phyloP scores from a whole-genome alignment of 1,140 invertebrate species.

The Eriosoma lanigerum region DNA sequence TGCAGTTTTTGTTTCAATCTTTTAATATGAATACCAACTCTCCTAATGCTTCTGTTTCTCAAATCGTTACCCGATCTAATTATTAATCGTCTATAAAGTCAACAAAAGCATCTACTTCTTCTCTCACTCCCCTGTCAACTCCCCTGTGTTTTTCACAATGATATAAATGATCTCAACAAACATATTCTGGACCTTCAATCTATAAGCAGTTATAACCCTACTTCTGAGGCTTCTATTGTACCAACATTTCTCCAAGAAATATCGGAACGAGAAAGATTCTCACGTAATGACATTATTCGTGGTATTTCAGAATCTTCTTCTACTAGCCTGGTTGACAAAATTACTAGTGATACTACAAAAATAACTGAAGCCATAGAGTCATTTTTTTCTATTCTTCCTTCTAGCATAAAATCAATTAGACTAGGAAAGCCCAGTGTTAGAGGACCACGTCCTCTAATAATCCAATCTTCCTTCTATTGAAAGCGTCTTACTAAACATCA shows the following conservation, averaged over 20 bases:
- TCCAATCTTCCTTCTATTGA: no score
- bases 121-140: no score
- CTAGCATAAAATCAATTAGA: background rate
- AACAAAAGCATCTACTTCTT: no score
- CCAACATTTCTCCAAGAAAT: background rate
- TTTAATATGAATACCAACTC: background rate
- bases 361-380: background rate
- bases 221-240: background rate
- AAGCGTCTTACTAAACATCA: background rate
- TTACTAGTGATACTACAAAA: conserved; percentile 5
- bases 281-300: conserved; percentile 3
- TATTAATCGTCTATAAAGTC: background rate
- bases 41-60: background rate
- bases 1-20: no score
- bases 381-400: background rate
- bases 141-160: background rate
- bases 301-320: conserved; percentile 20
- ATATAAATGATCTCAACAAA: background rate
- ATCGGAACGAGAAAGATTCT: background rate
- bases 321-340: background rate
- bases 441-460: background rate
- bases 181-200: background rate
- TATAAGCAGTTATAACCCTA: background rate
- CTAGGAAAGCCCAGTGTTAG: background rate
- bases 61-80: background rate